Evolutionary conservation across 1,140 invertebrate species (phyloP), one percentile per base, ranked within the genome.

Genomic region (Drosophila willistoni): DNA sequence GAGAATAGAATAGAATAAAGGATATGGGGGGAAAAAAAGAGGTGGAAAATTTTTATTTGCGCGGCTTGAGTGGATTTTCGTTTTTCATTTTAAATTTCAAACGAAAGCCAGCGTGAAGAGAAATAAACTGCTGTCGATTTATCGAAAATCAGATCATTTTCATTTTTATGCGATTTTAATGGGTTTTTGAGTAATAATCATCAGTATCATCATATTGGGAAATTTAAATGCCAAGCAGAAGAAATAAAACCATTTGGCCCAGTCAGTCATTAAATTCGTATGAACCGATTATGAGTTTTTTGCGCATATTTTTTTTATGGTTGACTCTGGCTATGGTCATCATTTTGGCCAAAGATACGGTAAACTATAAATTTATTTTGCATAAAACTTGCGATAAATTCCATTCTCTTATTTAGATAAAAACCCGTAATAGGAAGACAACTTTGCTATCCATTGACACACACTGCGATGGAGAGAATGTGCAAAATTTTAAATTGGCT

Each of bases 401-500:
- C 6, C 44, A 51, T 19, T 51, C 10, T 51, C 10, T 12, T 22
- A 10, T 12, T 22, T 22, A 51, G 44, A 22, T 9, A 10, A 19
- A 9, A 19, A 10, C 44, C 7, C 17, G n/a, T 2, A 51, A 12
- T 10, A 51, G 44, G 3, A 51, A 22, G 44, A 19, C 44, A 51
- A 51, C 2, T 51, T 19, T 51, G 0, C 7, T 51, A 22, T 22
- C 17, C 17, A 51, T 22, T 12, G 44, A 51, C 9, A 22, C 17
- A 17, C 44, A 19, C 17, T 51, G 44, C 19, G 33, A 57, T 41
- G 55, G 13, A 1, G 39, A 56, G 1, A 34, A 29, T 19, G 33
- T 75, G 5, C 7, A 6, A 1, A 54, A 74, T 5, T 29, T 75
- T 9, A 71, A 65, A 0, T 4, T 22, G 4, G 64, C 14, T 34